phyloP scores from a whole-genome alignment of 2,113 vertebrate species.

The Plestiodon gilberti region DNA sequence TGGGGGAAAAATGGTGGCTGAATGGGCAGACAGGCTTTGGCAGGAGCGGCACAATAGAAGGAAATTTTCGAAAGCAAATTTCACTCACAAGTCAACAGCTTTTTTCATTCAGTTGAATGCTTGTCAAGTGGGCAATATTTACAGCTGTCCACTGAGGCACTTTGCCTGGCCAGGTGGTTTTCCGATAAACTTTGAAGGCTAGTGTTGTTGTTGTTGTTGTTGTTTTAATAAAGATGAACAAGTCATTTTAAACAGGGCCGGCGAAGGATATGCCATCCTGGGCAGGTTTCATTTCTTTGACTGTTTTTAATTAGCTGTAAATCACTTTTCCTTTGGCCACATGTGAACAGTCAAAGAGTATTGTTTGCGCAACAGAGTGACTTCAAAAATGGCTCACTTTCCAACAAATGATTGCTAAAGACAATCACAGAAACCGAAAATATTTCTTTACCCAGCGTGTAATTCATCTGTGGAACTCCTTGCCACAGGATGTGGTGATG shows the following conservation, averaged over 20 bases:
- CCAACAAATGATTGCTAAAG: slow-evolving; percentile 18
- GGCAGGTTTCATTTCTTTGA: slow-evolving; percentile 42
- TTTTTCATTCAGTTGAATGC: slow-evolving; percentile 59
- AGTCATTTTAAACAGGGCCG: slow-evolving; percentile 1
- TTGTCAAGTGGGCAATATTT: slow-evolving; percentile 59
- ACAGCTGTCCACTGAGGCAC: slow-evolving; percentile 48
- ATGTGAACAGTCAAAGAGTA: slow-evolving; percentile 20
- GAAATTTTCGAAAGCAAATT: slow-evolving; percentile 68
- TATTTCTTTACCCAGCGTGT: not conserved
- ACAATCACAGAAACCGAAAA: not conserved
- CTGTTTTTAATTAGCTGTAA: slow-evolving; percentile 51
- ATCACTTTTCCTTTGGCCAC: slow-evolving; percentile 21
- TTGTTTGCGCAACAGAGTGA: slow-evolving; percentile 37
- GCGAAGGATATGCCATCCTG: slow-evolving; percentile 43
- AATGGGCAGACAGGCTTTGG: not conserved
- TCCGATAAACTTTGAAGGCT: slow-evolving; percentile 56
- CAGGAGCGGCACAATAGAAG: slow-evolving; percentile 45
- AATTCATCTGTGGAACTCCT: too few species aligned
- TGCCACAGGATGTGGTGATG: too few species aligned
- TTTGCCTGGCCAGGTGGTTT: slow-evolving; percentile 48
- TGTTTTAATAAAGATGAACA: slow-evolving; percentile 14
- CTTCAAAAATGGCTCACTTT: slow-evolving; percentile 33
- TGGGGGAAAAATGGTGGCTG: not conserved
- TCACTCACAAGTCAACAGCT: slow-evolving; percentile 49
- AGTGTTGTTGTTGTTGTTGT: not conserved